Percentiles rank a stretch among this genome's conserved stretches.
phyloP scores from a whole-genome alignment of 2,113 vertebrate species.

The Eubucco bourcierii region DNA sequence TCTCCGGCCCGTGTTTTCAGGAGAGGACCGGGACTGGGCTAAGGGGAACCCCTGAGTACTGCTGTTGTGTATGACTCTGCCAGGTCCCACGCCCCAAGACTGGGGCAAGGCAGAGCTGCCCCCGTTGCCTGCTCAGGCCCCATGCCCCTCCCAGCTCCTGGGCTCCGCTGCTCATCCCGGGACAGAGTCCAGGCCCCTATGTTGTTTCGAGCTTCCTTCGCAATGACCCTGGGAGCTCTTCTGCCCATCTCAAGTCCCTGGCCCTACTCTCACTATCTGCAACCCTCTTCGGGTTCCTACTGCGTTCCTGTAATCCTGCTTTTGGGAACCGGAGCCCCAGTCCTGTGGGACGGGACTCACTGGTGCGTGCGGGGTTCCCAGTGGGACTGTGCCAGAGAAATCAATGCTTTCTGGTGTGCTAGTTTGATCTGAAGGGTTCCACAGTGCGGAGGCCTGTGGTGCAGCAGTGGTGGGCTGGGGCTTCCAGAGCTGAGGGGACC shows the following conservation, averaged over 20 bases:
- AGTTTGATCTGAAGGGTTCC: neutral
- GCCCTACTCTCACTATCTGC: fast-evolving
- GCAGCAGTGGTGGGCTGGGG: neutral
- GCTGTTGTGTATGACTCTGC: neutral
- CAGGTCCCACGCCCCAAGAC: too few species aligned
- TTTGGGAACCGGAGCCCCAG: fast-evolving
- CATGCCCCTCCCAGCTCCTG: neutral
- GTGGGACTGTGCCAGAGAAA: fast-evolving
- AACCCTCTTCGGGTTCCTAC: neutral
- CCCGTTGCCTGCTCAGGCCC: neutral
- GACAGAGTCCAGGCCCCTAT: conserved; percentile 5
- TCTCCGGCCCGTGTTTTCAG: neutral
- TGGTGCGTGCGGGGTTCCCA: fast-evolving
- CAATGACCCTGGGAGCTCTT: fast-evolving
- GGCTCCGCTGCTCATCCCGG: neutral
- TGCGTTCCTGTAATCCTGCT: neutral
- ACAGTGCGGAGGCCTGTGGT: fast-evolving
- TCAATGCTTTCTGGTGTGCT: fast-evolving
- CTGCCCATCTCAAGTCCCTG: neutral
- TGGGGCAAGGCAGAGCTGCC: neutral
- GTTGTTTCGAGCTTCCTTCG: fast-evolving
- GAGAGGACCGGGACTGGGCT: neutral
- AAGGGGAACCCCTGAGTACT: fast-evolving
- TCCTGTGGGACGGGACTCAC: fast-evolving
- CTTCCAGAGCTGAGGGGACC: neutral